A percentile compares a stretch with the other conserved stretches of the same genome.
Evolutionary conservation across 2,888 invertebrate species (phyloP).

Genomic region (Parasteatoda lunata): DNA sequence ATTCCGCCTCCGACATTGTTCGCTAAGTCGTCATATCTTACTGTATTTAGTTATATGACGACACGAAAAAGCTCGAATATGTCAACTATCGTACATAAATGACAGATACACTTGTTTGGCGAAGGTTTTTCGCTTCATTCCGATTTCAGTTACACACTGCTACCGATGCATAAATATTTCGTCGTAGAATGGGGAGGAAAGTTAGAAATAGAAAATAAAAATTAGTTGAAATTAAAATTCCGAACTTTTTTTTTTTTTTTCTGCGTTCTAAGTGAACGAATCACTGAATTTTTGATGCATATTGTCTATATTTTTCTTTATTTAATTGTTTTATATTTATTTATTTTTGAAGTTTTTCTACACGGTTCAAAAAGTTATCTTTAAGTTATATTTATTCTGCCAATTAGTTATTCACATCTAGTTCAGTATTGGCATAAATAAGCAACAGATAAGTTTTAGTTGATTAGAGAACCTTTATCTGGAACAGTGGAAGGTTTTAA

Average conservation of each 20-base stretch:
- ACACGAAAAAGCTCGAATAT: no score
- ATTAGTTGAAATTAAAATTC: slow-evolving; percentile 34
- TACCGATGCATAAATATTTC: slow-evolving; percentile 48
- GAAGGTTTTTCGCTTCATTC: slow-evolving; percentile 1
- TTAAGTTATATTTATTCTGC: no score
- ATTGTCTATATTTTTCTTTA: not conserved
- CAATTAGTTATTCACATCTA: no score
- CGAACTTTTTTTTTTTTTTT: slow-evolving; percentile 11
- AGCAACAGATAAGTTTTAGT: no score
- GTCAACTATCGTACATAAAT: not conserved
- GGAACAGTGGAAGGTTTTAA: no score
- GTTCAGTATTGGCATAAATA: no score
- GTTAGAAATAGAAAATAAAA: not conserved
- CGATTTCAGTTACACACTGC: slow-evolving; percentile 57
- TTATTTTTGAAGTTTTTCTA: not conserved
- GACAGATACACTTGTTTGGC: not conserved
- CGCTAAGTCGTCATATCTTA: not conserved
- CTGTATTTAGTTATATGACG: no score
- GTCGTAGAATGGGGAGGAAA: slow-evolving; percentile 9
- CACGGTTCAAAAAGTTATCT: not conserved
- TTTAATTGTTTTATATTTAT: not conserved
- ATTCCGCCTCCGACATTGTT: not conserved
- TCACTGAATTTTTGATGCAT: slow-evolving; percentile 27
- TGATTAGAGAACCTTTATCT: no score
- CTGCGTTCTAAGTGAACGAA: slow-evolving; percentile 3